Evolutionary conservation across 2,797 vertebrate genomes (phyloP).

Genomic region (Diplodus sargus): DNA sequence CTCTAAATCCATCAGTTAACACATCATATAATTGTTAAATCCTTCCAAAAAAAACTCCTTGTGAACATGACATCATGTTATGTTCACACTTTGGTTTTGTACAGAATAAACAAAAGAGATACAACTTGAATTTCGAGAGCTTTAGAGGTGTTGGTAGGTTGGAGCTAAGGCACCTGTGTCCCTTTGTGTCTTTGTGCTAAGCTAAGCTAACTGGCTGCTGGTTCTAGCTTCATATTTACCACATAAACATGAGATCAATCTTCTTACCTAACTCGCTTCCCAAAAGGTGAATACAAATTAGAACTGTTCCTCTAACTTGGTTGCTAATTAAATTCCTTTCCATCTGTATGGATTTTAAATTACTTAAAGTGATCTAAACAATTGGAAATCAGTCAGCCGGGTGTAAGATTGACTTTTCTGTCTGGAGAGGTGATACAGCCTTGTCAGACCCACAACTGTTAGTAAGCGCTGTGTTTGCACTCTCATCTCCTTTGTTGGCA

Average conservation of each 20-base stretch:
- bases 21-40: too few relatives aligned
- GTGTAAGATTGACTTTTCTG: constrained; percentile 37
- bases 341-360: constrained; percentile 14
- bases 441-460: constrained; percentile 32
- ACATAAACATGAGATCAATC: not conserved
- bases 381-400: constrained; percentile 14
- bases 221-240: too few relatives aligned
- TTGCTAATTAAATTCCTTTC: constrained; percentile 13
- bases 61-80: too few relatives aligned
- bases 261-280: not conserved
- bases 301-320: not conserved
- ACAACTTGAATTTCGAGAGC: not conserved
- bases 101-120: constrained; percentile 1
- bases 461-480: constrained; percentile 33
- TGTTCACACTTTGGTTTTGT: too few relatives aligned
- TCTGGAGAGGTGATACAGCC: constrained; percentile 20
- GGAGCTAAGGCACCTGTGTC: too few relatives aligned
- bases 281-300: not conserved
- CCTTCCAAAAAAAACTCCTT: too few relatives aligned
- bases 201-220: too few relatives aligned
- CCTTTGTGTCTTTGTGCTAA: too few relatives aligned
- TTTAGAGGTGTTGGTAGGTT: not conserved
- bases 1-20: too few relatives aligned
- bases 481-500: constrained; percentile 52
- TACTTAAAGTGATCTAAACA: constrained; percentile 2